phyloP scores from a whole-genome alignment of 2,888 invertebrate genomes.

The Pocota personata region DNA sequence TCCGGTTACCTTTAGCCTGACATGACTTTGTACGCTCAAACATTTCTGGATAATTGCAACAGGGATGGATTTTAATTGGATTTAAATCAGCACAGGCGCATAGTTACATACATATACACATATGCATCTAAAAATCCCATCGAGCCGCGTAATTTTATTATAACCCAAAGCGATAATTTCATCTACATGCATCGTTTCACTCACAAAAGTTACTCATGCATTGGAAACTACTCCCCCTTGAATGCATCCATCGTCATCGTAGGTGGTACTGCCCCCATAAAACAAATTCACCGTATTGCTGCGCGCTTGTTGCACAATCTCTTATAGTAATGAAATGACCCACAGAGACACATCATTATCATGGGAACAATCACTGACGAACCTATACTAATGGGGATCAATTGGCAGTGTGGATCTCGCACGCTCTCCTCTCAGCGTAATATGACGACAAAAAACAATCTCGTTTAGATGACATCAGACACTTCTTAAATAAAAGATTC shows the following conservation, averaged over 20 bases:
- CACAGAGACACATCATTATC: slow-evolving; percentile 46
- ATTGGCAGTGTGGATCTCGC: slow-evolving; percentile 50
- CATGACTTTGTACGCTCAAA: background rate
- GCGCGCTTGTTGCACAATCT: slow-evolving; percentile 26
- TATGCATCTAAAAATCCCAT: background rate
- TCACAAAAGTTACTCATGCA: slow-evolving; percentile 46
- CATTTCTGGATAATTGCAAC: background rate
- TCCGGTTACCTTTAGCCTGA: background rate
- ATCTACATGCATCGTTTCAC: slow-evolving; percentile 42
- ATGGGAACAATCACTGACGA: slow-evolving; percentile 15
- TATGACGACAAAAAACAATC: slow-evolving; percentile 39
- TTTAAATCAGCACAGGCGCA: slow-evolving; percentile 1
- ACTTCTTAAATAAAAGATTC: slow-evolving; percentile 9
- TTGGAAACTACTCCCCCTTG: slow-evolving; percentile 4
- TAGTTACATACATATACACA: background rate
- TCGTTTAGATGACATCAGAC: slow-evolving; percentile 51
- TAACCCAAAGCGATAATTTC: background rate
- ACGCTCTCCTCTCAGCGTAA: background rate
- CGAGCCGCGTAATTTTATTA: background rate
- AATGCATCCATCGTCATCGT: slow-evolving; percentile 3
- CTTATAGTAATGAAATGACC: slow-evolving; percentile 30
- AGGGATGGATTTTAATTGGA: background rate
- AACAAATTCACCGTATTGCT: background rate
- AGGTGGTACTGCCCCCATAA: background rate
- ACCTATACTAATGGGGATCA: slow-evolving; percentile 49